These are phyloP conservation scores for Micronycteris hirsuta DNA, from an alignment of 2,113 vertebrate genomes.

Conservation along the genomic window DNA sequence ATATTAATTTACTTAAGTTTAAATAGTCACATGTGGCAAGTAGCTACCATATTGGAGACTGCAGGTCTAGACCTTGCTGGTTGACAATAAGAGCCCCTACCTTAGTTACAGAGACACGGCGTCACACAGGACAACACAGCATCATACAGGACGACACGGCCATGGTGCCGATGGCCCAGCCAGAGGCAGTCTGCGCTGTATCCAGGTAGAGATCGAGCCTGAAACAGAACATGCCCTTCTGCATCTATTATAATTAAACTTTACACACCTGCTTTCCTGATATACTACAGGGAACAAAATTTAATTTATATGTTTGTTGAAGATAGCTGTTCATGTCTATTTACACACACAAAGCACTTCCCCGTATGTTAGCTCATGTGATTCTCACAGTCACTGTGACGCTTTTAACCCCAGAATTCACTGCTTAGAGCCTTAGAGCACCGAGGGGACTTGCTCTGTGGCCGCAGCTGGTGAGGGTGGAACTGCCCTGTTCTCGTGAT, in stretches of 20 bases:
- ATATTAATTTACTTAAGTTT: neutral
- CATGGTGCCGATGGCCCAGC: neutral
- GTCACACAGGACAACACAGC: neutral
- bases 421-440: neutral
- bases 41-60: neutral
- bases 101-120: neutral
- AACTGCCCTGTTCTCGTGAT: neutral
- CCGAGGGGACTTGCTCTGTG: neutral
- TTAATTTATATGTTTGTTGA: neutral
- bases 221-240: neutral
- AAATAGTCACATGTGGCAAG: neutral
- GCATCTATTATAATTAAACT: neutral
- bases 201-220: neutral
- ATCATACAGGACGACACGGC: neutral
- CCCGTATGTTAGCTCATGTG: neutral
- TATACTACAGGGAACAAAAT: neutral
- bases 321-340: neutral
- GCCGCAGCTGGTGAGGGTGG: neutral
- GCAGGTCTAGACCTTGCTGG: neutral
- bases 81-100: neutral
- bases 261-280: neutral
- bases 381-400: neutral
- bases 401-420: neutral
- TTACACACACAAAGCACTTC: neutral
- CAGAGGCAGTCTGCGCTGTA: neutral